phyloP scores from a whole-genome alignment of 2,888 invertebrate genomes.

The Drosophila meridiana region DNA sequence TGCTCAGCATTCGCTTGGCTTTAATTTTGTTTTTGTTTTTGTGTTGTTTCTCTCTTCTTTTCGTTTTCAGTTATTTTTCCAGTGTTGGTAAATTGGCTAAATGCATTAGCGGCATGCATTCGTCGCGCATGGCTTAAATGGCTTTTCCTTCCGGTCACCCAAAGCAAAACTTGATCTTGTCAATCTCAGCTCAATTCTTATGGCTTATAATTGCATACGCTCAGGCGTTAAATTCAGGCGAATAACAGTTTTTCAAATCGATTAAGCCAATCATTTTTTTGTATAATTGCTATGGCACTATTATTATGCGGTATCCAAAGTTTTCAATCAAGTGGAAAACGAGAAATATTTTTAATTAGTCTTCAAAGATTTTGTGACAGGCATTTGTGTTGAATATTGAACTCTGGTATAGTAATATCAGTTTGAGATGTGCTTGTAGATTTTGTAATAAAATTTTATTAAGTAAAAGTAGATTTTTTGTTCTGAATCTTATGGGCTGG shows the following conservation, averaged over 20 bases:
- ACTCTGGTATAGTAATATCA: neutral
- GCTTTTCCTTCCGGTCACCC: slow-evolving; percentile 69
- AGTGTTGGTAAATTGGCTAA: slow-evolving; percentile 67
- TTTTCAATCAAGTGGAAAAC: neutral
- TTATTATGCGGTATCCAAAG: neutral
- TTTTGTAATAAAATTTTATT: neutral
- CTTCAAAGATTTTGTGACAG: neutral
- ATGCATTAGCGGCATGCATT: slow-evolving; percentile 61
- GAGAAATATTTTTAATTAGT: neutral
- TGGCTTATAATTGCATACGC: slow-evolving; percentile 60
- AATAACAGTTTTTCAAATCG: slow-evolving; percentile 9
- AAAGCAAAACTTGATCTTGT: slow-evolving; percentile 34
- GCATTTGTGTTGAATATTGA: neutral
- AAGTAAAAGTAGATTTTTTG: neutral
- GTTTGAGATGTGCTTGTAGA: neutral
- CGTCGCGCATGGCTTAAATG: slow-evolving; percentile 58
- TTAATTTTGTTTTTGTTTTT: neutral
- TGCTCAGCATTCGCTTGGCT: slow-evolving; percentile 10
- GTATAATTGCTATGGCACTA: slow-evolving; percentile 4
- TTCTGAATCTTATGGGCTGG: neutral
- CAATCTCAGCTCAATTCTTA: slow-evolving; percentile 22
- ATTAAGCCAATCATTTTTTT: neutral
- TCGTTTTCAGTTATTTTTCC: slow-evolving; percentile 11
- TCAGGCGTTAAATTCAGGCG: slow-evolving; percentile 32
- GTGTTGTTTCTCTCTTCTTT: neutral